These are phyloP conservation scores for Tetheella fluctuosa DNA, from an alignment of 2,888 invertebrate genomes.

Conservation along the genomic window DNA sequence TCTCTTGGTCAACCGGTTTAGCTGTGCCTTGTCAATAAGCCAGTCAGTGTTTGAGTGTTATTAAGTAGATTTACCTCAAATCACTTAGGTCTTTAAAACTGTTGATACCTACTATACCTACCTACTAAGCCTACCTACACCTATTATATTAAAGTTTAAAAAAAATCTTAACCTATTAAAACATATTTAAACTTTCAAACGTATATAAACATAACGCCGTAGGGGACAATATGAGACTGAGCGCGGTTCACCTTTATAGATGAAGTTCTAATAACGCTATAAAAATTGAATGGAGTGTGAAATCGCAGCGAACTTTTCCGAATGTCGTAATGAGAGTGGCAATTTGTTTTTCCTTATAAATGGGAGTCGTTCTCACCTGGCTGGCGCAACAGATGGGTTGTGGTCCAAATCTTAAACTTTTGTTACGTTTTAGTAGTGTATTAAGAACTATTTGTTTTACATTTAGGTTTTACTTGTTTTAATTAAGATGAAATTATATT, in stretches of 20 bases:
- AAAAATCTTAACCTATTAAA: too few species aligned
- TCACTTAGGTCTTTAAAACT: too few species aligned
- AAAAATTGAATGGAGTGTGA: conserved; percentile 67
- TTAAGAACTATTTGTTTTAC: neutral
- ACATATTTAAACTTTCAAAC: neutral
- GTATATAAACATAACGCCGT: neutral
- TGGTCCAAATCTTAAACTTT: conserved; percentile 49
- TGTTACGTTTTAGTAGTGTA: conserved; percentile 15
- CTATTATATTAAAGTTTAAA: too few species aligned
- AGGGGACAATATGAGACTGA: conserved; percentile 5
- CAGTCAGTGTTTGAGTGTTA: too few species aligned
- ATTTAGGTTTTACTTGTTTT: neutral
- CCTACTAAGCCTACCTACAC: too few species aligned
- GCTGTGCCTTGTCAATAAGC: too few species aligned
- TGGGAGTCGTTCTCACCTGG: conserved; percentile 69
- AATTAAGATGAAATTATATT: too few species aligned
- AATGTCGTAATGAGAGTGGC: conserved; percentile 70
- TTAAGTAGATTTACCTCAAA: too few species aligned
- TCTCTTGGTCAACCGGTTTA: too few species aligned
- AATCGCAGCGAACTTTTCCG: conserved; percentile 67
- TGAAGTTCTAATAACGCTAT: conserved; percentile 58
- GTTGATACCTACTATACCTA: too few species aligned
- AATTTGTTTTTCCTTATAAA: conserved; percentile 76
- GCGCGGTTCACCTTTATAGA: conserved; percentile 15
- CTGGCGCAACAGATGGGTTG: conserved; percentile 68